These are phyloP conservation scores for Amphipoea oculea DNA, from an alignment of 2,888 invertebrate species.

Conservation along the genomic window DNA sequence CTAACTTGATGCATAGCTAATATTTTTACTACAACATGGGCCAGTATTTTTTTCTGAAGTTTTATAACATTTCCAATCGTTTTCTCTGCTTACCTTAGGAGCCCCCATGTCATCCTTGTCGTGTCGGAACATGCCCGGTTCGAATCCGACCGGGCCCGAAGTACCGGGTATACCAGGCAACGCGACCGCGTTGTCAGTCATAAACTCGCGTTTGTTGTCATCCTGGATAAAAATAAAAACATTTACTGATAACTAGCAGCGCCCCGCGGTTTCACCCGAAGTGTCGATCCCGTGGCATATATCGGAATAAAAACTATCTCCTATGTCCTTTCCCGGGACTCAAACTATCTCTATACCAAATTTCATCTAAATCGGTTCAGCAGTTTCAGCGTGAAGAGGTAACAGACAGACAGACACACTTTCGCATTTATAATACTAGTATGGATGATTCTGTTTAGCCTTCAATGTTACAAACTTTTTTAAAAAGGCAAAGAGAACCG, in stretches of 20 bases:
- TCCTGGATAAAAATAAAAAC: conserved; percentile 75
- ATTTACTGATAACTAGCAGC: neutral
- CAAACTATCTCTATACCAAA: no score
- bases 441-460: neutral
- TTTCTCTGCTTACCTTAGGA: conserved; percentile 79
- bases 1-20: neutral
- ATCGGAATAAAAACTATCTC: no score
- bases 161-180: conserved; percentile 93
- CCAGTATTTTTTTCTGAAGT: neutral
- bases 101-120: conserved; percentile 89
- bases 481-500: neutral
- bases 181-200: conserved; percentile 95
- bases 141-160: conserved; percentile 94
- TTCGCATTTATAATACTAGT: no score
- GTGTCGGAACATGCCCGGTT: conserved; percentile 95
- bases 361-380: no score
- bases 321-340: no score
- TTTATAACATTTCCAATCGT: neutral
- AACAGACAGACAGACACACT: no score
- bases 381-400: no score
- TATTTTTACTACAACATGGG: neutral
- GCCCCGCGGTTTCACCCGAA: no score
- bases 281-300: no score
- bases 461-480: neutral
- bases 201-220: conserved; percentile 91